Conservation (phyloP, 2,113 vertebrate species). For the Corydoras maculifer region DNA sequence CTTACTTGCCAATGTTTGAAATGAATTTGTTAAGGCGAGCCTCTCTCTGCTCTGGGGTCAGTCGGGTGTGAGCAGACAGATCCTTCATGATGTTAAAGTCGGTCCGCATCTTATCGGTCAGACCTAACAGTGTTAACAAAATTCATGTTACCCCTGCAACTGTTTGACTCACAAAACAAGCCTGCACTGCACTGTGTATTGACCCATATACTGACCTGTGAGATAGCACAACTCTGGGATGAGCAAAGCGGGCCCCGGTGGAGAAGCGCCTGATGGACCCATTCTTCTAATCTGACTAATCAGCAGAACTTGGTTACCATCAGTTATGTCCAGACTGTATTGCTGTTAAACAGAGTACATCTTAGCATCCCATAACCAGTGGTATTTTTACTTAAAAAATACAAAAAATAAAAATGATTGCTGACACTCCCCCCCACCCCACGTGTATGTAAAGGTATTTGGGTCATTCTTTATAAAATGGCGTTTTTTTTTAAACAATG, state of each 20-base stretch:
- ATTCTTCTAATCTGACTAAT: constrained; percentile 72
- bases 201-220: constrained; percentile 69
- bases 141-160: not conserved
- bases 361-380: no score
- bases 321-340: constrained; percentile 78
- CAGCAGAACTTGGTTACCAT: constrained; percentile 79
- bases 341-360: constrained; percentile 61
- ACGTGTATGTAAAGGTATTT: no score
- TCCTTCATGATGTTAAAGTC: constrained; percentile 90
- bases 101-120: constrained; percentile 85
- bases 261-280: constrained; percentile 53
- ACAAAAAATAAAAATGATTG: not conserved
- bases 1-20: constrained; percentile 71
- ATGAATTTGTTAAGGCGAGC: constrained; percentile 72
- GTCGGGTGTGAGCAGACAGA: constrained; percentile 73
- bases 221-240: constrained; percentile 90
- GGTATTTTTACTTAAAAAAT: no score
- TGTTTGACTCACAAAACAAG: not conserved
- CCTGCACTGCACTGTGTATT: not conserved
- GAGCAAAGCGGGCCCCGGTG: constrained; percentile 72
- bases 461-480: no score
- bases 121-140: constrained; percentile 56
- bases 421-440: no score
- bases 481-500: no score
- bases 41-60: constrained; percentile 77